Conservation (phyloP, 2,113 vertebrate genomes). For the Miniopterus natalensis region DNA sequence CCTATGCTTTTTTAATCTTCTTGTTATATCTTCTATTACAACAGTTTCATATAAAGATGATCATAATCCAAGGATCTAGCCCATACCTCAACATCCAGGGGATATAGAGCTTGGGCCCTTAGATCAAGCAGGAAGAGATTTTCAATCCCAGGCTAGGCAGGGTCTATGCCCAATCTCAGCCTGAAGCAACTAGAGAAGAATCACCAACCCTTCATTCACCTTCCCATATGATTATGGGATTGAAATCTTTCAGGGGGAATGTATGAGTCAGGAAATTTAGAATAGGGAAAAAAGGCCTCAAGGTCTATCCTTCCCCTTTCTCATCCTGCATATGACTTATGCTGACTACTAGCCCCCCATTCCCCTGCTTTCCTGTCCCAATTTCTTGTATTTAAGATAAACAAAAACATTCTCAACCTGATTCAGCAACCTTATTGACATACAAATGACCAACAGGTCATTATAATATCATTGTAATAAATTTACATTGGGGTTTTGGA, state of each 20-base stretch:
- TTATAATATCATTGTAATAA: background rate
- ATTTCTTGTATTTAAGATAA: background rate
- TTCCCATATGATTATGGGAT: background rate
- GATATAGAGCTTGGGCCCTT: background rate
- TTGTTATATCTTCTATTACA: background rate
- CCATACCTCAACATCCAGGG: background rate
- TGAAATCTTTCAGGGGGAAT: background rate
- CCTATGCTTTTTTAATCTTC: background rate
- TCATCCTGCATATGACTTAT: background rate
- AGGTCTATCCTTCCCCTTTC: background rate
- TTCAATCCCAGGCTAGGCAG: background rate
- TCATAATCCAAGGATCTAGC: background rate
- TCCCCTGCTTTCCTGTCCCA: background rate
- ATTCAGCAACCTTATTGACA: background rate
- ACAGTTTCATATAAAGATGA: background rate
- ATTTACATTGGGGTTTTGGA: background rate
- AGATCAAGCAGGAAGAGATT: background rate
- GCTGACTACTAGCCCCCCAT: background rate
- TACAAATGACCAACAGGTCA: background rate
- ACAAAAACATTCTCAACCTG: background rate
- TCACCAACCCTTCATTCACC: background rate
- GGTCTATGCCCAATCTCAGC: background rate
- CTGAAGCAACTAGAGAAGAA: background rate
- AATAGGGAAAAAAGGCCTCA: background rate
- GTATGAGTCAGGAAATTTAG: background rate